Evolutionary conservation across 2,113 vertebrate species (phyloP).

Genomic region (Apteryx owenii): DNA sequence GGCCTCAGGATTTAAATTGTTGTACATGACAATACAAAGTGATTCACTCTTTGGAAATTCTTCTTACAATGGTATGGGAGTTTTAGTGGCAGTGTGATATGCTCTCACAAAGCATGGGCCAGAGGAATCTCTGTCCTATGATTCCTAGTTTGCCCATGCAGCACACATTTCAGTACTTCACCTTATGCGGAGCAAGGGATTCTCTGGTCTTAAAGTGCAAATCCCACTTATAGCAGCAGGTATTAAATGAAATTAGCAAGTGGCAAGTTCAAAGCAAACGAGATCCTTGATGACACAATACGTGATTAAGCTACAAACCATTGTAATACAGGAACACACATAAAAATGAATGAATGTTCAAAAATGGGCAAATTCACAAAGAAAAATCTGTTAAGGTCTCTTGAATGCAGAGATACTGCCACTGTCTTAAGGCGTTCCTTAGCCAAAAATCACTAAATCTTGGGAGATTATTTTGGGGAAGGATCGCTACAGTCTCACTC

Average conservation of each 20-base stretch:
- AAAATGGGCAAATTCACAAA: not conserved
- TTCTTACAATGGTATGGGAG: not conserved
- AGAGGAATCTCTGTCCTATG: not conserved
- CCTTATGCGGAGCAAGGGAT: not conserved
- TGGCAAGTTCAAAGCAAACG: not conserved
- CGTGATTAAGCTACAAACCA: not conserved
- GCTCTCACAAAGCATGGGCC: not conserved
- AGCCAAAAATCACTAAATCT: not conserved
- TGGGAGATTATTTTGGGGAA: not conserved
- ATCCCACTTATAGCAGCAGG: not conserved
- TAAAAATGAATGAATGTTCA: not conserved
- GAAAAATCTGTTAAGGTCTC: not conserved
- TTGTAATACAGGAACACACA: not conserved
- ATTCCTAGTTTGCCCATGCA: not conserved
- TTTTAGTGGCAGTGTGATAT: not conserved
- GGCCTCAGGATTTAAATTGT: not conserved
- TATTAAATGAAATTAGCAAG: conserved; percentile 24
- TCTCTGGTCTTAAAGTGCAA: not conserved
- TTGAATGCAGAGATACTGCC: not conserved
- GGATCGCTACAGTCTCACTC: not conserved
- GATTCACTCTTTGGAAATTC: not conserved
- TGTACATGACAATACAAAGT: not conserved
- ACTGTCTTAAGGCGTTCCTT: not conserved
- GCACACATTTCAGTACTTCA: not conserved
- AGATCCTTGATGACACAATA: not conserved